Conservation (phyloP, 2,113 vertebrate species). For the Psophia crepitans region DNA sequence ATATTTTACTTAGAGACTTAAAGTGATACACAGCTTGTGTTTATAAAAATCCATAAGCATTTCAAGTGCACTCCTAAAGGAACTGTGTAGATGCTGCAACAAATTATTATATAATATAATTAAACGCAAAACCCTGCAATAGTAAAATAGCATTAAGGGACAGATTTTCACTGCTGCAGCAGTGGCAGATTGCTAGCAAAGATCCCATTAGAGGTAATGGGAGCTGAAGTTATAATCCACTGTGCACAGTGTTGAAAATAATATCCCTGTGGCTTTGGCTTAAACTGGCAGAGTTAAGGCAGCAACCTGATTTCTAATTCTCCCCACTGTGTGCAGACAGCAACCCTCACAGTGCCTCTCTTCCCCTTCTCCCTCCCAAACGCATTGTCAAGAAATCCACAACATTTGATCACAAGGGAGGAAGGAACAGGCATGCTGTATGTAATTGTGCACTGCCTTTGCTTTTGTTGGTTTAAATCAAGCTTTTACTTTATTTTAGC, state of each 20-base stretch:
- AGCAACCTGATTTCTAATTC: neutral
- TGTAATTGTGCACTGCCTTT: neutral
- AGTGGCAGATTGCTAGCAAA: conserved; percentile 27
- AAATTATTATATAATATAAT: conserved; percentile 48
- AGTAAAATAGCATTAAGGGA: conserved; percentile 46
- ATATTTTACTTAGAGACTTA: neutral
- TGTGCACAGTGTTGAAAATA: neutral
- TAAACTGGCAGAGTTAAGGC: conserved; percentile 20
- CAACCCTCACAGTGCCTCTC: neutral
- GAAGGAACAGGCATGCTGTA: neutral
- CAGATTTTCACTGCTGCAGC: conserved; percentile 6
- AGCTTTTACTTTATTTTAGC: neutral
- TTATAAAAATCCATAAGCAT: conserved; percentile 38
- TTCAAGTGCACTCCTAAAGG: conserved; percentile 15
- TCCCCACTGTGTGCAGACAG: neutral
- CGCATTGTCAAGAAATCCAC: neutral
- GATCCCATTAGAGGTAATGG: conserved; percentile 42
- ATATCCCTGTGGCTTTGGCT: conserved; percentile 25
- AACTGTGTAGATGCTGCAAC: neutral
- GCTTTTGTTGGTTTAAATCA: neutral
- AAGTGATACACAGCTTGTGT: neutral
- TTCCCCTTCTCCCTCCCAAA: neutral
- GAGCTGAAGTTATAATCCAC: conserved; percentile 44
- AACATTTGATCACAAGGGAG: neutral
- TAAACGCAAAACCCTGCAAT: conserved; percentile 33